These are phyloP conservation scores for Triops longicaudatus DNA, from an alignment of 1,140 invertebrate genomes.

Conservation along the genomic window DNA sequence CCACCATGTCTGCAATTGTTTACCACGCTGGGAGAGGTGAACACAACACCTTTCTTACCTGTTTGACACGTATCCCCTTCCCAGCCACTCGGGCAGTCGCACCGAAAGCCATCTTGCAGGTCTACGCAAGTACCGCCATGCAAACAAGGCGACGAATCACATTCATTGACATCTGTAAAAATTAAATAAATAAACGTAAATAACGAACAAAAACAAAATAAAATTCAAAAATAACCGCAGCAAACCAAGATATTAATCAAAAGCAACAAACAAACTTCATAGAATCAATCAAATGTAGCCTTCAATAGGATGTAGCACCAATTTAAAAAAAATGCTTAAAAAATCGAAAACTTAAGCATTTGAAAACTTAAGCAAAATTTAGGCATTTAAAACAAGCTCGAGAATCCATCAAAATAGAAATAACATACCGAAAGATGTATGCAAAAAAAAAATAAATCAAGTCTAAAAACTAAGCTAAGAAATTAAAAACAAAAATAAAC, in stretches of 20 bases:
- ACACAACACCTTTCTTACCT: constrained; percentile 41
- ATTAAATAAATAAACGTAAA: constrained; percentile 31
- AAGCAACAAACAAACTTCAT: constrained; percentile 13
- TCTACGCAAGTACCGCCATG: constrained; percentile 79
- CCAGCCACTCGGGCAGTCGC: constrained; percentile 71
- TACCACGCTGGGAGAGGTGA: neutral
- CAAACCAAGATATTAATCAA: neutral
- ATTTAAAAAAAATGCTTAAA: no score
- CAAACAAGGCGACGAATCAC: constrained; percentile 68
- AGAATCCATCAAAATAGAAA: no score
- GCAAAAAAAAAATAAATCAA: no score
- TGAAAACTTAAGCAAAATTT: no score
- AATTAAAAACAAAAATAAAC: no score
- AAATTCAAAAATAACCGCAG: constrained; percentile 11
- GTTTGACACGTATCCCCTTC: constrained; percentile 68
- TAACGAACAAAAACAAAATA: constrained; percentile 16
- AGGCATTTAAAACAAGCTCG: no score
- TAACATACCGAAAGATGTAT: no score
- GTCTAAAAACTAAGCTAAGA: no score
- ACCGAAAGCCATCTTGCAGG: constrained; percentile 61
- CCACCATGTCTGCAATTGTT: neutral
- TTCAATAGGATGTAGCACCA: no score
- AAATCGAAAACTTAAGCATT: no score
- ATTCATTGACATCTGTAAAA: constrained; percentile 59
- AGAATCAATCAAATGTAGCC: no score